A percentile compares a stretch with the other conserved stretches of the same genome.
phyloP scores from a whole-genome alignment of 2,113 vertebrate genomes.

The Chamaea fasciata region DNA sequence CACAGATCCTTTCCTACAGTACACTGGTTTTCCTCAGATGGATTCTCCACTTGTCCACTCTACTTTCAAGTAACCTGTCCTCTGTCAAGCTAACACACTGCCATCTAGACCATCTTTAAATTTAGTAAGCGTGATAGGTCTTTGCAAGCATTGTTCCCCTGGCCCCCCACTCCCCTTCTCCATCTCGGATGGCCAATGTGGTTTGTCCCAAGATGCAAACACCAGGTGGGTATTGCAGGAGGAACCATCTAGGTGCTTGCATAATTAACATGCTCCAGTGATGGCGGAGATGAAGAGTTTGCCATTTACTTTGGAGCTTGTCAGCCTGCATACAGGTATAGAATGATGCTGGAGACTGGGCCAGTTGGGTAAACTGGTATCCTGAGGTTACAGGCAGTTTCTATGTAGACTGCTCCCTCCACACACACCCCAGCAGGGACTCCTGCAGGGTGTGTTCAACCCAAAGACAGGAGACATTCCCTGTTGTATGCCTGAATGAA shows the following conservation, averaged over 20 bases:
- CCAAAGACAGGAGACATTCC: not conserved
- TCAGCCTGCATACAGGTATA: not conserved
- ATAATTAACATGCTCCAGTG: fast-evolving
- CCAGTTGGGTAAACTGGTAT: not conserved
- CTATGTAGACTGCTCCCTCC: not conserved
- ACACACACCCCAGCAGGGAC: not conserved
- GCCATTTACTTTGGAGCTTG: not conserved
- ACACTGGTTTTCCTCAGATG: not conserved
- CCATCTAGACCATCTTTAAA: not conserved
- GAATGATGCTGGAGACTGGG: not conserved
- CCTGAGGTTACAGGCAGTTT: not conserved
- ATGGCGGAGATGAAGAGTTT: not conserved
- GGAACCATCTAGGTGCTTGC: not conserved
- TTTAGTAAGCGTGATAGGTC: not conserved
- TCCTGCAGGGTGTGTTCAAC: not conserved
- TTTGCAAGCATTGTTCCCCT: not conserved
- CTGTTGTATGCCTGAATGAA: not conserved
- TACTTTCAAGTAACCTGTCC: not conserved
- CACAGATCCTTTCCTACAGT: not conserved
- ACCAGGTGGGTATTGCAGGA: not conserved
- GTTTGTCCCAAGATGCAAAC: not conserved
- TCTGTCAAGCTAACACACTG: not conserved
- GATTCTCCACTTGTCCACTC: not conserved
- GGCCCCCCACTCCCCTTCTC: not conserved
- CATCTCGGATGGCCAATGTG: not conserved